Evolutionary conservation across 2,888 invertebrate species (phyloP), one percentile per base, ranked within the genome.

Genomic region (Drosophila quinaria): DNA sequence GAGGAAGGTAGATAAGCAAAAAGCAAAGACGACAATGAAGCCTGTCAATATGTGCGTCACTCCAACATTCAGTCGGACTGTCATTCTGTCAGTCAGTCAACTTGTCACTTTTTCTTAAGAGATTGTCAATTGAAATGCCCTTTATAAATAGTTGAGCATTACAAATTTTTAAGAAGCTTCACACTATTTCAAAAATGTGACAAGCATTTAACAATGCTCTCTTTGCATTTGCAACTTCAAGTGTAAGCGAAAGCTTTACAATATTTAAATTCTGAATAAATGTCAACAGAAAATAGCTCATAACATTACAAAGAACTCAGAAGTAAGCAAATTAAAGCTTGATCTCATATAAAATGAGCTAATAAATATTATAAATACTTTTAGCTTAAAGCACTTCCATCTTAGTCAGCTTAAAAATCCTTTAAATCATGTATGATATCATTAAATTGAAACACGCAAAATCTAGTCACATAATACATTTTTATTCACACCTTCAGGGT

Each of bases 1-100:
- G 17, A 58, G 74, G 74, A 29, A 58, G 74, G 78, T 74, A 65
- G 61, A 79, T 66, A 62, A 67, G 64, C 59, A 56, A 49, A 56
- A 67, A 37, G 42, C 37, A 37, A 46, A 68, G 60, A 64, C 49
- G 79, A 78, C 65, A 78, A 74, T 70, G 58, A 61, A 63, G 60
- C 37, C 79, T 63, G 74, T 74, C 79, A 75, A 78, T 79, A 62
- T 49, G 35, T 56, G 62, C 64, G 59, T 67, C 75, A 74, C 46
- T 46, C 33, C 37, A 51, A 13, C 69, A 62, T 54, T 42, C 60
- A 22, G 58, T 58, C 50, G 25, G 56, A 33, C 50, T 35, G 35
- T 35, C 63, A 55, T 55, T 33, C 19, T 19, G 13, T 35, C 68
- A 41, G 60, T 62, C 42, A 54, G 58, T 65, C 74, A 60, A 69